Conservation (phyloP, 2,797 vertebrate genomes). For the Heliangelus exortis region DNA sequence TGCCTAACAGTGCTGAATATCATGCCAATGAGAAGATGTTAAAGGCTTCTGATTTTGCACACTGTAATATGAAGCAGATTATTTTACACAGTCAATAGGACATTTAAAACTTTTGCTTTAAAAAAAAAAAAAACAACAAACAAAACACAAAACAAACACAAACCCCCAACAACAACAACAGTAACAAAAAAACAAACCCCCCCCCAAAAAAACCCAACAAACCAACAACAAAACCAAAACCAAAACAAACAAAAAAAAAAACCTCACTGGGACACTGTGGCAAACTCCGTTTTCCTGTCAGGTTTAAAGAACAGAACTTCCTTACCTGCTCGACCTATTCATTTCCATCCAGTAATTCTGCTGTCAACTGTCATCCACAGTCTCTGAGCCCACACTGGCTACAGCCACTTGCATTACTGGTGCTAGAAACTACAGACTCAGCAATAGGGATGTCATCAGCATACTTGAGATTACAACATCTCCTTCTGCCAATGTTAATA, state of each 20-base stretch:
- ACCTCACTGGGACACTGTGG: not conserved
- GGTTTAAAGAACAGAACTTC: not conserved
- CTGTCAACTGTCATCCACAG: slow-evolving; percentile 68
- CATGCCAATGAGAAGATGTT: not conserved
- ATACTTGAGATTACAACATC: slow-evolving; percentile 77
- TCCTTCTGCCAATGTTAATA: slow-evolving; percentile 83
- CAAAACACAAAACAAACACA: too few relatives aligned
- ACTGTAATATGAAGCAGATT: not conserved
- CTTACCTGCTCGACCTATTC: slow-evolving; percentile 21
- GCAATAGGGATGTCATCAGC: slow-evolving; percentile 77
- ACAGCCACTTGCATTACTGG: slow-evolving; percentile 40
- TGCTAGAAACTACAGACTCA: slow-evolving; percentile 76
- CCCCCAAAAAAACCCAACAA: too few relatives aligned
- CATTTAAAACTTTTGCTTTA: not conserved
- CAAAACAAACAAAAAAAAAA: too few relatives aligned
- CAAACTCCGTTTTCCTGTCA: not conserved
- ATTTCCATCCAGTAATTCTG: slow-evolving; percentile 49
- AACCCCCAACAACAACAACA: too few relatives aligned
- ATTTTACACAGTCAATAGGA: not conserved
- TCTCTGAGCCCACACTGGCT: slow-evolving; percentile 40
- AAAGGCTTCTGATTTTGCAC: not conserved
- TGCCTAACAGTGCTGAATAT: not conserved
- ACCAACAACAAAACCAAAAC: too few relatives aligned
- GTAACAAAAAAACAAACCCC: too few relatives aligned
- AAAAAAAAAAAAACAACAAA: too few relatives aligned